A percentile compares a stretch with the other conserved stretches of the same genome.
phyloP scores from a whole-genome alignment of 2,113 vertebrate genomes.

The Benitochromis conjunctus region DNA sequence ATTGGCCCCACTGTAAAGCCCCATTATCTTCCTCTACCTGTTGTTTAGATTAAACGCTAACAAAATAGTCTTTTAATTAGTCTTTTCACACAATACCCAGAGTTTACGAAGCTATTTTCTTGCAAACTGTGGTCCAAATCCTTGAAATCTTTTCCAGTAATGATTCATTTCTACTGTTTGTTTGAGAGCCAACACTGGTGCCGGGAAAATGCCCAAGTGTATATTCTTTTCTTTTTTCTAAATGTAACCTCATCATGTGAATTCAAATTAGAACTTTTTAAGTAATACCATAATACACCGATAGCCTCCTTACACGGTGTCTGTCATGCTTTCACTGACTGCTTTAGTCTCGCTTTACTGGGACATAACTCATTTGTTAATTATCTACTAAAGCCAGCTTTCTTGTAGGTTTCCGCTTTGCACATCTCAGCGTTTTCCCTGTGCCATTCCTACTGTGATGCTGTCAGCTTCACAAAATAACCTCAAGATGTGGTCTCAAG shows the following conservation, averaged over 20 bases:
- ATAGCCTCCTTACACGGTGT: neutral
- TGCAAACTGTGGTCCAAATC: neutral
- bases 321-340: accelerated
- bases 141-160: neutral
- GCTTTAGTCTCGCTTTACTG: neutral
- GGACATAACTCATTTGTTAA: neutral
- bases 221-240: too few species aligned
- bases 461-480: neutral
- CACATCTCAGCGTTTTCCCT: neutral
- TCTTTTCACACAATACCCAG: neutral
- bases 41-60: neutral
- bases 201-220: too few species aligned
- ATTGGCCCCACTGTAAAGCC: neutral
- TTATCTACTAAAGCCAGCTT: neutral
- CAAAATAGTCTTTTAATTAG: neutral
- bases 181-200: too few species aligned
- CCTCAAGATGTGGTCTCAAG: neutral
- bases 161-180: neutral
- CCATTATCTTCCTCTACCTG: neutral
- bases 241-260: neutral
- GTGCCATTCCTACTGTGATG: neutral
- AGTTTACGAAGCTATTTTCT: neutral
- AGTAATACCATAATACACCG: neutral
- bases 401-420: neutral
- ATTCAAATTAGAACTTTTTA: neutral